A percentile compares a stretch with the other conserved stretches of the same genome.
phyloP scores from a whole-genome alignment of 2,113 vertebrate species.

The Alexandromys fortis region DNA sequence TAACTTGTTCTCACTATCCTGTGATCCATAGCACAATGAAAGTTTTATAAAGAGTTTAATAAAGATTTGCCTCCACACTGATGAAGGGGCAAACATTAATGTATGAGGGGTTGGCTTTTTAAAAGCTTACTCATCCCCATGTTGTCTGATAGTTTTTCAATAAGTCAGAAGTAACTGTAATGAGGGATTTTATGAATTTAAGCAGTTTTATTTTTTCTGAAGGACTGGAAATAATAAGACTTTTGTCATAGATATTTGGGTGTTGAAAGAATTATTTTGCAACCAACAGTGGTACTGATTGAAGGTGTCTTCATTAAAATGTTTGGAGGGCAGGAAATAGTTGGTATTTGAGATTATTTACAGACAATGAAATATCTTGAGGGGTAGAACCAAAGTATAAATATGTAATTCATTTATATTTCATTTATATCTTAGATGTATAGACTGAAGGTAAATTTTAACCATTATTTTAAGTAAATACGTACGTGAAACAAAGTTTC shows the following conservation, averaged over 20 bases:
- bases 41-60: slow-evolving; percentile 12
- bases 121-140: not conserved
- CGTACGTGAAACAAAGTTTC: not conserved
- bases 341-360: not conserved
- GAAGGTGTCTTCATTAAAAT: not conserved
- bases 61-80: not conserved
- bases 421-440: not conserved
- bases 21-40: not conserved
- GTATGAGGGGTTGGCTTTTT: not conserved
- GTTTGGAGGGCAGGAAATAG: not conserved
- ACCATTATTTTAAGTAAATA: not conserved
- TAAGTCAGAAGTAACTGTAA: slow-evolving; percentile 14
- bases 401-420: not conserved
- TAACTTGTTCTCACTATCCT: not conserved
- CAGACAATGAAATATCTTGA: not conserved
- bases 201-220: not conserved
- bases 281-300: not conserved
- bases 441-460: not conserved
- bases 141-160: not conserved
- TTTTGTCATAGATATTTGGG: slow-evolving; percentile 13
- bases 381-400: not conserved
- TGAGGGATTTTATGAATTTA: slow-evolving; percentile 40
- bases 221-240: not conserved
- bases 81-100: slow-evolving; percentile 34
- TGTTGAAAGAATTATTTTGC: slow-evolving; percentile 10